Evolutionary conservation across 2,888 invertebrate species (phyloP).

Genomic region (Philereme vetulata): DNA sequence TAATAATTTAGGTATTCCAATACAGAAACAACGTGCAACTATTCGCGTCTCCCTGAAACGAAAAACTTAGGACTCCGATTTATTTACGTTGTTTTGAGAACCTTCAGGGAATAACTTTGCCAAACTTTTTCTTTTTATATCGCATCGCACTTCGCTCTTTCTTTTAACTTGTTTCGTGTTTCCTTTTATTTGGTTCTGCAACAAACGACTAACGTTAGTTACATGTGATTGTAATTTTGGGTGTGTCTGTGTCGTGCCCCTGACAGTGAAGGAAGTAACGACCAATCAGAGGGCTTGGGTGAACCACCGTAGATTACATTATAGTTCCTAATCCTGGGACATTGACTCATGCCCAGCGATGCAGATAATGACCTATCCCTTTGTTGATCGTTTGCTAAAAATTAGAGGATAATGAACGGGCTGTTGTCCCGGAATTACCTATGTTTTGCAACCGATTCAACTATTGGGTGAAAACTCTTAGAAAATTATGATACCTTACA

Average conservation of each 20-base stretch:
- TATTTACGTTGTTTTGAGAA: slow-evolving; percentile 36
- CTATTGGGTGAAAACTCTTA: not conserved
- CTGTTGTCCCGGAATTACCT: slow-evolving; percentile 22
- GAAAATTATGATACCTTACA: no score
- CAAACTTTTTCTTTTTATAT: slow-evolving; percentile 31
- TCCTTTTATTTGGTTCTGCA: slow-evolving; percentile 31
- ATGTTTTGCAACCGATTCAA: slow-evolving; percentile 21
- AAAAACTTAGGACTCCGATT: slow-evolving; percentile 30
- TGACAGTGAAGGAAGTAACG: slow-evolving; percentile 54
- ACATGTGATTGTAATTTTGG: slow-evolving; percentile 40
- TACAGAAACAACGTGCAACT: slow-evolving; percentile 31
- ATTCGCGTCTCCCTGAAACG: slow-evolving; percentile 22
- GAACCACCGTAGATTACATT: slow-evolving; percentile 32
- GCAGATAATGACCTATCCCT: slow-evolving; percentile 67
- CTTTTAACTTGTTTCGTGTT: slow-evolving; percentile 23
- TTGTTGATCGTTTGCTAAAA: slow-evolving; percentile 56
- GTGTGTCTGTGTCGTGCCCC: slow-evolving; percentile 51
- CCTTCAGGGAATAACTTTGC: slow-evolving; percentile 36
- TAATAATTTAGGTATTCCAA: slow-evolving; percentile 18
- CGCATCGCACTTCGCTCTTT: slow-evolving; percentile 29
- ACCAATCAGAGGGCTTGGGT: slow-evolving; percentile 38
- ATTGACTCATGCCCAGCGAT: slow-evolving; percentile 54
- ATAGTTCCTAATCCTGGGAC: slow-evolving; percentile 45
- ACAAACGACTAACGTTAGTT: slow-evolving; percentile 38
- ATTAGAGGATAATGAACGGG: slow-evolving; percentile 26